Base-by-base conservation (phyloP, 2,888 invertebrate species). In the Lagria hirta region DNA sequence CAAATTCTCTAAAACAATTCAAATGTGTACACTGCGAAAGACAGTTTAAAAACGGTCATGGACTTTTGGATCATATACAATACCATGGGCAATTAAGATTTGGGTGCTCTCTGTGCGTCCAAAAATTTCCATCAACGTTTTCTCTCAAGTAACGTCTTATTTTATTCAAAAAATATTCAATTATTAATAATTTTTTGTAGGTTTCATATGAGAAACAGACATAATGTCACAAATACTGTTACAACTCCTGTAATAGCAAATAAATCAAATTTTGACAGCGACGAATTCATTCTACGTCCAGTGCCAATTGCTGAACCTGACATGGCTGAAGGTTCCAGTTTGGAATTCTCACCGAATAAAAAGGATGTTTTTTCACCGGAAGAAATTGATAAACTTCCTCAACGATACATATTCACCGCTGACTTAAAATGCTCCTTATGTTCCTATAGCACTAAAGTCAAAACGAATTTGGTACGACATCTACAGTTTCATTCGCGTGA, bases 391-490 rank as follows among this genome's bases (percentile, higher is more conserved):
- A 66, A 71, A 7, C 62, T 90, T 26, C 88, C 88, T 0, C 74
- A 80, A 7, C 77, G 76, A 16, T 79, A 82, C 0, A 83, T 86
- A 32, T 79, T 83, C 38, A 76, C 76, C 17, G 76, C 77, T 4
- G 73, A 74, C 1, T 74, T 84, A 0, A 74, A 73, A 26, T 89
- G 88, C 58, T 76, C 79, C 0, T 65, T 80, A 2, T 90, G 89
- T 61, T 74, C 78, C 17, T 89, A 83, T 57, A 75, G 73, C 11
- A 84, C 83, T 0, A 84, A 85, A 69, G 68, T 62, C 8, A 75
- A 84, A 0, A 75, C 80, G 7, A 90, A 90, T 61, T 78, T 90
- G 69, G 74, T 83, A 4, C 72, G 85, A 0, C 86, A 87, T 61
- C 67, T 91, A 45, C 79, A 79, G 52, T 68, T 79, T 46, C 90